phyloP scores from a whole-genome alignment of 2,888 invertebrate genomes.

The Cheilosia urbana region DNA sequence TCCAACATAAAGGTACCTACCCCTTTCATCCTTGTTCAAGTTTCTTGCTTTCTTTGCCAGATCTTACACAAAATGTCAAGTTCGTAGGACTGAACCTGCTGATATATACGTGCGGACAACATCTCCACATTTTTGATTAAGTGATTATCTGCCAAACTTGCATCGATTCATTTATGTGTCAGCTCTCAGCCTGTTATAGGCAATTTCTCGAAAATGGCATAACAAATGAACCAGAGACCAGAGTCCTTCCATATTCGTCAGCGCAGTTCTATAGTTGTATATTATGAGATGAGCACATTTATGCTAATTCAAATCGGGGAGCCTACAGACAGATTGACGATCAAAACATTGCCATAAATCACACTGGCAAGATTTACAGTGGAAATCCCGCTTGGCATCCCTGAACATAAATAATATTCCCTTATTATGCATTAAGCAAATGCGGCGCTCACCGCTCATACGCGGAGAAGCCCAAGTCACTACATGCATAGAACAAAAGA shows the following conservation, averaged over 20 bases:
- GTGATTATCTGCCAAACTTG: too few relatives aligned
- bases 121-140: too few relatives aligned
- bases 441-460: slow-evolving; percentile 38
- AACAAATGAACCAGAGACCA: slow-evolving; percentile 31
- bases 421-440: slow-evolving; percentile 35
- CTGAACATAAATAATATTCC: slow-evolving; percentile 61
- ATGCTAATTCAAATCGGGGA: slow-evolving; percentile 67
- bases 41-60: too few relatives aligned
- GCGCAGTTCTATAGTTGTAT: slow-evolving; percentile 1
- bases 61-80: too few relatives aligned
- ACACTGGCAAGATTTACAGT: background rate
- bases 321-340: slow-evolving; percentile 65
- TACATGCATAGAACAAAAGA: too few relatives aligned
- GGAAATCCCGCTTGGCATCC: slow-evolving; percentile 28
- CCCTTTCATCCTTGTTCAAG: too few relatives aligned
- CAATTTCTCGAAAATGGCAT: slow-evolving; percentile 37
- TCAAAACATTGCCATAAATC: slow-evolving; percentile 43
- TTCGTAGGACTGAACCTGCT: too few relatives aligned
- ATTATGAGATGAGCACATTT: slow-evolving; percentile 2
- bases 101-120: too few relatives aligned
- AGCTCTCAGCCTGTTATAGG: slow-evolving; percentile 15
- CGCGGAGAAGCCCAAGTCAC: slow-evolving; percentile 8
- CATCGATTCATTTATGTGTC: background rate
- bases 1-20: too few relatives aligned
- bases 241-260: slow-evolving; percentile 14